Percentiles rank a stretch among this genome's conserved stretches.
Conservation (phyloP, 1,140 invertebrate species). For the Drosophila obscura region DNA sequence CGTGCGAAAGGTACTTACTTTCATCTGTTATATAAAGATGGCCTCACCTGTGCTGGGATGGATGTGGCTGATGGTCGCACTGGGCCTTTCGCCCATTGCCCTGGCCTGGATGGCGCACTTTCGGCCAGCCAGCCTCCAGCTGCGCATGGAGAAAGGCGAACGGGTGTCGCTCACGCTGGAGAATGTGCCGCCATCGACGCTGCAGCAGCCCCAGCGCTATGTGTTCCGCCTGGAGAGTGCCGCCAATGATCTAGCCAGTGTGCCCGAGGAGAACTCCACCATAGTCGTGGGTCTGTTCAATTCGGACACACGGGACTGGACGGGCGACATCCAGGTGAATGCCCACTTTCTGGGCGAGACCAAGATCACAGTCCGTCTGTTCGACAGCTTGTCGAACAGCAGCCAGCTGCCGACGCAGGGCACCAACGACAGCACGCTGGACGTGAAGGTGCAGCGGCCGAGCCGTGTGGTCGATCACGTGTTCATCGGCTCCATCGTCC, state of each 20-base stretch:
- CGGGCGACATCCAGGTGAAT: conserved; percentile 45
- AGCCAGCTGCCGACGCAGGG: conserved; percentile 38
- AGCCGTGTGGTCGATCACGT: conserved; percentile 88
- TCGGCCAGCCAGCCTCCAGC: conserved; percentile 29
- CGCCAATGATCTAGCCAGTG: conserved; percentile 43
- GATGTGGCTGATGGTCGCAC: conserved; percentile 13
- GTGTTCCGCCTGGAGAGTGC: conserved; percentile 57
- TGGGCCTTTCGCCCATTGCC: conserved; percentile 7
- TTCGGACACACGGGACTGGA: conserved; percentile 45
- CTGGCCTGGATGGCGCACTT: conserved; percentile 55
- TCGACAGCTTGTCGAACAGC: conserved; percentile 31
- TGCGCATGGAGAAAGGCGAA: conserved; percentile 37
- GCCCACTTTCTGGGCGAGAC: conserved; percentile 65
- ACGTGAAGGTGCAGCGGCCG: conserved; percentile 87
- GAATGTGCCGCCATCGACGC: conserved; percentile 9
- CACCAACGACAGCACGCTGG: conserved; percentile 45
- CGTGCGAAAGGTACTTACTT: conserved; percentile 15
- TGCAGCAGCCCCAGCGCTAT: conserved; percentile 40
- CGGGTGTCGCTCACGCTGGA: conserved; percentile 36
- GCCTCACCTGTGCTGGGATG: conserved; percentile 7
- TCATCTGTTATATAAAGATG: neutral
- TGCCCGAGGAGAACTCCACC: conserved; percentile 44
- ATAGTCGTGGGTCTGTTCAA: conserved; percentile 37
- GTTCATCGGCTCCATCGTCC: conserved; percentile 91
- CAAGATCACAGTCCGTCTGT: conserved; percentile 48